Evolutionary conservation across 2,797 vertebrate species (phyloP), one percentile per base, ranked within the genome.

Genomic region (Coccyzus lansbergi): DNA sequence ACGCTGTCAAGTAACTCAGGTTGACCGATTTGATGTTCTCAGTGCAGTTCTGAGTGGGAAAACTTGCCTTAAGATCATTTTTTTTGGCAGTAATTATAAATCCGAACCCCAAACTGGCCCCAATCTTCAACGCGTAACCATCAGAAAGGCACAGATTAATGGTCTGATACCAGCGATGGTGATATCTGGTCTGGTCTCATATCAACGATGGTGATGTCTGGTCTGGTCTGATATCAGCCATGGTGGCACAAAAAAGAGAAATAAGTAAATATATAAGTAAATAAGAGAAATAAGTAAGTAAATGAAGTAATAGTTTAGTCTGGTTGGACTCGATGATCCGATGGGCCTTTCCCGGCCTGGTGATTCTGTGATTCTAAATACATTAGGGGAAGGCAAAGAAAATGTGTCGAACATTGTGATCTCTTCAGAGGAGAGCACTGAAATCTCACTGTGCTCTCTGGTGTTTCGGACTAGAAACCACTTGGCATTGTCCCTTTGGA

Each of bases 401-500:
- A 83, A 38, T 11, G 33, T 53, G 24, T 15, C 21, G 28, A 8
- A 2, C 9, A 14, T n/a, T 17, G 33, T 53, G 64, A 51, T 76
- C n/a, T 72, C 52, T 55, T 64, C 36, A 15, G 34, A 51, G 70
- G 68, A 46, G 36, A 62, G 51, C 40, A 29, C 28, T 40, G 49
- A 46, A 71, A 55, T 3, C 4, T 21, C 36, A 5, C 26, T 29
- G 51, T 0, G 0, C n/a, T 51, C 15, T 3, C 33, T 60, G 48
- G 49, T 40, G 36, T n/a, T 42, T 76, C 53, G 63, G 64, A 15
- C 76, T 52, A 70, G 52, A 90, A 83, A 68, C 31, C 89, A 51
- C 22, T 52, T 96, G 94, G 56, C 94, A 80, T 40, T 93, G 94
- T 94, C 96, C 88, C 83, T 67, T 89, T 95, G 82, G 85, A 92